These are phyloP conservation scores for Entomobrya proxima DNA, from an alignment of 2,888 invertebrate genomes.

Conservation along the genomic window DNA sequence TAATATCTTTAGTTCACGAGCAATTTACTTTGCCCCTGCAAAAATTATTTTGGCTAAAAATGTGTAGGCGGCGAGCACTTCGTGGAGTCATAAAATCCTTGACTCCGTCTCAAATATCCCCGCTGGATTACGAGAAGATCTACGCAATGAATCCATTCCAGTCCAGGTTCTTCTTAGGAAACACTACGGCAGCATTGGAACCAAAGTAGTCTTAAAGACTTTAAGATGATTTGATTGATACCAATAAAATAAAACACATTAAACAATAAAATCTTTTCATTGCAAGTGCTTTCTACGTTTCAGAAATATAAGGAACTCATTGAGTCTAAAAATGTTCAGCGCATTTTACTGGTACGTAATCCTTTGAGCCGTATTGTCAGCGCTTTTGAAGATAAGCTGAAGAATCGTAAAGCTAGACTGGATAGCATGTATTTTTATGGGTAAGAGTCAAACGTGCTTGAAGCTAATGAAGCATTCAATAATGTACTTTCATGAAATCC, in stretches of 20 bases:
- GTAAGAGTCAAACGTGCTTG: slow-evolving; percentile 36
- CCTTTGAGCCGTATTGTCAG: slow-evolving; percentile 73
- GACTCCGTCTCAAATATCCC: not conserved
- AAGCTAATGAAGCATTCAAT: not conserved
- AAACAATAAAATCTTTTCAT: too few species aligned
- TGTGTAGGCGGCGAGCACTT: slow-evolving; percentile 73
- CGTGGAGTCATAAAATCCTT: slow-evolving; percentile 72
- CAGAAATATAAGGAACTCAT: slow-evolving; percentile 65
- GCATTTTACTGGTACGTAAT: slow-evolving; percentile 70
- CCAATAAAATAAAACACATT: too few species aligned
- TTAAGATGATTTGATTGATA: not conserved
- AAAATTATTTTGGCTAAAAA: too few species aligned
- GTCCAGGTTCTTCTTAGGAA: slow-evolving; percentile 70
- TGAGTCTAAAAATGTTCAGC: slow-evolving; percentile 51
- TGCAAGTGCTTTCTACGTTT: too few species aligned
- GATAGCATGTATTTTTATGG: slow-evolving; percentile 73
- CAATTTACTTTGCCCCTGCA: slow-evolving; percentile 3
- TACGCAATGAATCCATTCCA: slow-evolving; percentile 57
- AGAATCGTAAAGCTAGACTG: slow-evolving; percentile 63
- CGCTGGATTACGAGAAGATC: slow-evolving; percentile 1
- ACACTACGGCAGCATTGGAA: slow-evolving; percentile 69
- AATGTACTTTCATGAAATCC: not conserved
- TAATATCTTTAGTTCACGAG: too few species aligned
- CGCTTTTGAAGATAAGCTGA: slow-evolving; percentile 72
- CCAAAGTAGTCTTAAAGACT: slow-evolving; percentile 58